Conservation (phyloP, 2,797 vertebrate species). For the Sebastolobus alascanus region DNA sequence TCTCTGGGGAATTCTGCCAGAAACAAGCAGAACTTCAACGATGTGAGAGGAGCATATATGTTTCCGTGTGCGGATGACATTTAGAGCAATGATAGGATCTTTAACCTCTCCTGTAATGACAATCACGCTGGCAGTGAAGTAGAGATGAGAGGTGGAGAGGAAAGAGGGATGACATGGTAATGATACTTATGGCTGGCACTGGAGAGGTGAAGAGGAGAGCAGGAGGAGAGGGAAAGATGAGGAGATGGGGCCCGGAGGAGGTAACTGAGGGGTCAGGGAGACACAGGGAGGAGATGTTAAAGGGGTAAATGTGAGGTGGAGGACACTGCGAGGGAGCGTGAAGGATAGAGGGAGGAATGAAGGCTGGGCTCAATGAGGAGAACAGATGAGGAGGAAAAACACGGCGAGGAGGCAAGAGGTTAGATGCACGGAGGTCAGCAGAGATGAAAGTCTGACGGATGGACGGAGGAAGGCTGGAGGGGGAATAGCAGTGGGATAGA, state of each 20-base stretch:
- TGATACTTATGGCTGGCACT: conserved; percentile 29
- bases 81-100: conserved; percentile 45
- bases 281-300: conserved; percentile 26
- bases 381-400: background rate
- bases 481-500: background rate
- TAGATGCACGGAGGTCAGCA: background rate
- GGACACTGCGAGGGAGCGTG: conserved; percentile 25
- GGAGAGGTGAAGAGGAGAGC: conserved; percentile 41
- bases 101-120: conserved; percentile 66
- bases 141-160: conserved; percentile 33
- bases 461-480: conserved; percentile 10
- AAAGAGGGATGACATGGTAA: conserved; percentile 5
- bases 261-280: conserved; percentile 56
- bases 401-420: conserved; percentile 19
- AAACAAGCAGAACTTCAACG: background rate
- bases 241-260: conserved; percentile 23
- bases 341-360: conserved; percentile 21
- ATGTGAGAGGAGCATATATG: background rate
- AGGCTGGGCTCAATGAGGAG: conserved; percentile 20
- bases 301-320: conserved; percentile 55
- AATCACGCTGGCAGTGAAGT: conserved; percentile 32
- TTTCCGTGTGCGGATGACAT: conserved; percentile 31
- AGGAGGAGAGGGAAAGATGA: conserved; percentile 17
- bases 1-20: conserved; percentile 16
- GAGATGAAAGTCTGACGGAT: conserved; percentile 26